Base-by-base conservation (phyloP, 2,113 vertebrate species). In the Regulus satrapa region DNA sequence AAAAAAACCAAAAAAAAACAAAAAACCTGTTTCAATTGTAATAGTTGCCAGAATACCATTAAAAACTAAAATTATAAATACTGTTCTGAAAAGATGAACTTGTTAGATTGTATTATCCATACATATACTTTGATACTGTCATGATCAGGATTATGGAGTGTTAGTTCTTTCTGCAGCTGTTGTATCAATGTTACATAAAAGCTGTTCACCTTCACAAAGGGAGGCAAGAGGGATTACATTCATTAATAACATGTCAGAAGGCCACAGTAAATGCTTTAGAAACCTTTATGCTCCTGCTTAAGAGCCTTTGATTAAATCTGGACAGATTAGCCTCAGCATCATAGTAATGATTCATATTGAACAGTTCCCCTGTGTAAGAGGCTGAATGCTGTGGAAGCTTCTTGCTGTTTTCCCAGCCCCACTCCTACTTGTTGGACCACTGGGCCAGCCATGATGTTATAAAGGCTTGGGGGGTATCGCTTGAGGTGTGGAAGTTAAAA, bases 121-220 rank as follows among this genome's bases (percentile, higher is more conserved):
- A 83, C 71, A 80, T 69, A 49, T 34, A 43, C 18, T 58, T 24
- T 31, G 29, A 66, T 71, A 71, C 36, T 74, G 61, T 81, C 76
- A 74, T 1, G 2, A 81, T 86, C 34, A 71, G 68, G 92, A 92
- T 94, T 94, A 94, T 46, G 61, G 74, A 92, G 63, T 2, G 2
- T 80, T 93, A 88, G 55, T 66, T 92, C 51, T 91, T 86, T 52
- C 72, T 91, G 61, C 86, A 91, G 85, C 92, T 95, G 72, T 71
- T 94, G 49, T 74, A 86, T 71, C 36, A 55, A 36, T 62, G 89
- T 92, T 96, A 94, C 52, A 78, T 94, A 93, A 91, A 86, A 94
- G 63, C 86, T 46, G 32, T 92, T 97, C 82, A 93, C 85, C 64
- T 89, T 96, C 45, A 62, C 36, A 58, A 64, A 76, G 58, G 34